phyloP scores from a whole-genome alignment of 2,113 vertebrate genomes.

The Forbesichthys papilliferus region DNA sequence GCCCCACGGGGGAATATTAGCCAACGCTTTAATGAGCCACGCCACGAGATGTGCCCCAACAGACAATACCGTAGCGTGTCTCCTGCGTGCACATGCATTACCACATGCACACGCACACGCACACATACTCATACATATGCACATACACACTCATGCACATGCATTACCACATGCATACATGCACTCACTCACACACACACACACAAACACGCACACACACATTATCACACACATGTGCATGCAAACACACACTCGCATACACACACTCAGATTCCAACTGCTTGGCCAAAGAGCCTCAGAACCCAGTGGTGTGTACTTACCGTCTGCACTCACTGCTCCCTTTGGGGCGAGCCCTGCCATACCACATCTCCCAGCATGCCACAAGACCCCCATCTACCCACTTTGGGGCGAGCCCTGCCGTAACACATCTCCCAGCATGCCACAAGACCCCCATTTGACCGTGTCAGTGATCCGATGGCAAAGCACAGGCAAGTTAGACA shows the following conservation, averaged over 20 bases:
- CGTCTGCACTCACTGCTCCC: constrained; percentile 3
- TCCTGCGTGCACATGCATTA: no score
- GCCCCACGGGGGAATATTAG: constrained; percentile 57
- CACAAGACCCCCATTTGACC: constrained; percentile 41
- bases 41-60: constrained; percentile 46
- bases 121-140: no score
- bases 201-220: constrained; percentile 13
- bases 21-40: constrained; percentile 38
- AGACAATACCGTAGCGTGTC: constrained; percentile 38
- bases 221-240: no score
- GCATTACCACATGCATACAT: no score
- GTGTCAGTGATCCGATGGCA: constrained; percentile 38
- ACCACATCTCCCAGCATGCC: constrained; percentile 6
- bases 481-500: constrained; percentile 14
- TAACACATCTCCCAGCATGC: constrained; percentile 2
- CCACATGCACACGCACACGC: not conserved
- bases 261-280: no score
- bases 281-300: no score
- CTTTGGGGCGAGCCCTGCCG: no score
- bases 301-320: no score
- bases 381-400: not conserved
- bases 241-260: no score
- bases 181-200: not conserved
- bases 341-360: no score
- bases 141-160: no score